phyloP scores from a whole-genome alignment of 2,888 invertebrate genomes.

The Phalera bucephala region DNA sequence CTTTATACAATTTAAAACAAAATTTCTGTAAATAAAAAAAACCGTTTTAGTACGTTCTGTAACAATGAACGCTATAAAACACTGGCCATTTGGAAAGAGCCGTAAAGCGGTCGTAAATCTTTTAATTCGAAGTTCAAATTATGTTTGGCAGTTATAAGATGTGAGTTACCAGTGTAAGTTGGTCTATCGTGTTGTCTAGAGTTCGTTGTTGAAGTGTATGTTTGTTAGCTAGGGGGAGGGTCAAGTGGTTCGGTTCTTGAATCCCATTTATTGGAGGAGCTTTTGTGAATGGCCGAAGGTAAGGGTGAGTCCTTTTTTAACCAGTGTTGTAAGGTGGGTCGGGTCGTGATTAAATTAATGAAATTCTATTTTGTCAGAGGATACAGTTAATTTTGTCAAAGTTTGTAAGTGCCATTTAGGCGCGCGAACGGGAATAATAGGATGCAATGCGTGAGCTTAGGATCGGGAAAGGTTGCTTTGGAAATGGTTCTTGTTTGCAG shows the following conservation, averaged over 20 bases:
- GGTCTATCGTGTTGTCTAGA: constrained; percentile 13
- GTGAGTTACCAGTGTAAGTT: constrained; percentile 18
- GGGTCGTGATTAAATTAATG: constrained; percentile 52
- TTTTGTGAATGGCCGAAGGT: constrained; percentile 20
- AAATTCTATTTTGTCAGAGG: constrained; percentile 48
- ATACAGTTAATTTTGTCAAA: constrained; percentile 44
- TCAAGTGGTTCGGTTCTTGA: constrained; percentile 24
- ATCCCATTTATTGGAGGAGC: constrained; percentile 34
- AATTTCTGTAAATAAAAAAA: constrained; percentile 38
- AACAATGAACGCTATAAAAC: constrained; percentile 39
- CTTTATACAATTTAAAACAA: constrained; percentile 36
- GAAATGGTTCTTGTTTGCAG: too few species aligned
- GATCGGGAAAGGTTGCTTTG: too few species aligned
- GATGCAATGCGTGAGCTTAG: too few species aligned
- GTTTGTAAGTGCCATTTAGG: constrained; percentile 27
- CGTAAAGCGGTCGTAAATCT: constrained; percentile 12
- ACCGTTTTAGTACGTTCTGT: constrained; percentile 29
- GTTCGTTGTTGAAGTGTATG: constrained; percentile 3
- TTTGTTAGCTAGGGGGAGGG: constrained; percentile 10
- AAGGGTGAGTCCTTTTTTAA: constrained; percentile 11
- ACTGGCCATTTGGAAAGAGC: constrained; percentile 26
- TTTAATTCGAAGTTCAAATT: constrained; percentile 24
- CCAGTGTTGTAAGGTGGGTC: constrained; percentile 42
- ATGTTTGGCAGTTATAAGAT: constrained; percentile 17
- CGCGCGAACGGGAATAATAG: constrained; percentile 6